Conservation (phyloP, 2,888 invertebrate genomes). For the Rhyacophila evoluta region DNA sequence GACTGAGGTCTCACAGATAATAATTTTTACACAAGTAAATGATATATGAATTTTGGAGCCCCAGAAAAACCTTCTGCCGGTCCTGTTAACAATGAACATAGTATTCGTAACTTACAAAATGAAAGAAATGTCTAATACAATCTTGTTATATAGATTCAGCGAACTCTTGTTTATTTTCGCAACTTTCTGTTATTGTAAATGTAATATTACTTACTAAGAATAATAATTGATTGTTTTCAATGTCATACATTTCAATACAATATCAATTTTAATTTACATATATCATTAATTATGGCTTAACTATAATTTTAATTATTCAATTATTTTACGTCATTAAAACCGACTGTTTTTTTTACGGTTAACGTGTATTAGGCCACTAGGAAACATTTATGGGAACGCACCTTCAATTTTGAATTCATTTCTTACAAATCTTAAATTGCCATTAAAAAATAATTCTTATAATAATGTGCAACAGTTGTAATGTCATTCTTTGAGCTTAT, state of each 20-base stretch:
- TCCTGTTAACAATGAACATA: too few relatives aligned
- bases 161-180: not conserved
- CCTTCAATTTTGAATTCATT: not conserved
- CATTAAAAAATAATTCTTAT: not conserved
- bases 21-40: too few relatives aligned
- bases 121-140: too few relatives aligned
- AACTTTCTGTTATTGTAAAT: not conserved
- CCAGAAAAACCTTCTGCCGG: too few relatives aligned
- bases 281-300: slow-evolving; percentile 15
- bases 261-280: not conserved
- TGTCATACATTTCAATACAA: slow-evolving; percentile 2
- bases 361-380: slow-evolving; percentile 11
- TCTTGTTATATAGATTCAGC: too few relatives aligned
- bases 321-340: not conserved
- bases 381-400: not conserved
- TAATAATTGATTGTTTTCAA: slow-evolving; percentile 15
- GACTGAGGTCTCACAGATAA: too few relatives aligned
- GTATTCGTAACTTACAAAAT: too few relatives aligned
- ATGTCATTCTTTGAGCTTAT: too few relatives aligned
- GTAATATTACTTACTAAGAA: too few relatives aligned
- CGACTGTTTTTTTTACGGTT: not conserved
- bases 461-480: not conserved
- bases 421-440: too few relatives aligned
- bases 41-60: too few relatives aligned
- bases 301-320: not conserved